Evolutionary conservation across 2,888 invertebrate genomes (phyloP).

Genomic region (Habrosyne pyritoides): DNA sequence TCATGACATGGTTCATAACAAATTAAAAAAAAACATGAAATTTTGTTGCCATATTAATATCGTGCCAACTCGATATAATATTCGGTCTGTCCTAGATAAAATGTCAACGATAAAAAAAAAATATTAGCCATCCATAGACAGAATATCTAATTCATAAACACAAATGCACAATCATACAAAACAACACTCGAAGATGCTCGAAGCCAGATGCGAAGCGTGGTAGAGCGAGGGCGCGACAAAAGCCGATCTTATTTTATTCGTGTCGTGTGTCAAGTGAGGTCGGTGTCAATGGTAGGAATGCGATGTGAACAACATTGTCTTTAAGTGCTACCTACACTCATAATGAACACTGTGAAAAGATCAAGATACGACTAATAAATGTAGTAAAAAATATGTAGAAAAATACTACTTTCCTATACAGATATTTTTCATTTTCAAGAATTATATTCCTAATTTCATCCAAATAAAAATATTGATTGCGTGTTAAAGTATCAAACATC

Average conservation of each 20-base stretch:
- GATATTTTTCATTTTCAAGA: no score
- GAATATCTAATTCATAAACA: slow-evolving; percentile 7
- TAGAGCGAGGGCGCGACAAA: background rate
- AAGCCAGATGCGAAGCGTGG: background rate
- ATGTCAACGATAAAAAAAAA: slow-evolving; percentile 13
- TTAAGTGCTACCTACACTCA: slow-evolving; percentile 18
- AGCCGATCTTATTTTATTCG: slow-evolving; percentile 5
- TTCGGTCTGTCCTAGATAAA: no score
- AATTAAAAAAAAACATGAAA: no score
- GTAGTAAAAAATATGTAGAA: no score
- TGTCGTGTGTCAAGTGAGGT: slow-evolving; percentile 8
- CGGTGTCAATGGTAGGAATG: slow-evolving; percentile 5
- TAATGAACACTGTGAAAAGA: background rate
- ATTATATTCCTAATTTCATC: no score
- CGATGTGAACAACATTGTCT: slow-evolving; percentile 15
- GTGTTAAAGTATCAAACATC: no score
- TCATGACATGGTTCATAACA: no score
- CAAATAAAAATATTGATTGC: no score
- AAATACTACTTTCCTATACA: no score
- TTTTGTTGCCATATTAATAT: no score
- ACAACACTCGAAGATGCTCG: background rate
- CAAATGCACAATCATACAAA: slow-evolving; percentile 9
- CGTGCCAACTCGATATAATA: no score
- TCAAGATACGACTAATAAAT: no score
- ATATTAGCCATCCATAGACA: background rate